Conservation (phyloP, 2,888 invertebrate species). For the Cheilosia scutellata region DNA sequence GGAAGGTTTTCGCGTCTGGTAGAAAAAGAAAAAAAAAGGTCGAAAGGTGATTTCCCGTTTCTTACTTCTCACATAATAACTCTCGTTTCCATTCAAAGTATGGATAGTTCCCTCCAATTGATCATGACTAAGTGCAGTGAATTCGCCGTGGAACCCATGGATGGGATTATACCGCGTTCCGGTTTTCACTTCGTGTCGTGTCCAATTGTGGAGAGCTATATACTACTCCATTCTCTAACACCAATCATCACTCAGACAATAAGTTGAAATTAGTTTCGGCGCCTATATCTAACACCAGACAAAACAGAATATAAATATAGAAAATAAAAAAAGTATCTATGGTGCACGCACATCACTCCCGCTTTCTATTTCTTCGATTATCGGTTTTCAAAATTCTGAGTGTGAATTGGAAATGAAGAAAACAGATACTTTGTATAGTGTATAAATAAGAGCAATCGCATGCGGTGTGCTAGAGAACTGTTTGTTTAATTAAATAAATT, state of each 20-base stretch:
- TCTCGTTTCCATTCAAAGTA: no score
- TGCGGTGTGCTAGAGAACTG: slow-evolving; percentile 51
- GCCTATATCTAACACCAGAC: slow-evolving; percentile 42
- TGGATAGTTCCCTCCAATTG: not conserved
- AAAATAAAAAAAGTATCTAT: slow-evolving; percentile 36
- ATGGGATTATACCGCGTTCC: slow-evolving; percentile 14
- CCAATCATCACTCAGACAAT: slow-evolving; percentile 16
- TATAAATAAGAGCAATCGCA: slow-evolving; percentile 24
- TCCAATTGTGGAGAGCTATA: not conserved
- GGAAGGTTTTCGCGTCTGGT: slow-evolving; percentile 10
- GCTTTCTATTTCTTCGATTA: slow-evolving; percentile 45
- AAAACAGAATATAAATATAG: slow-evolving; percentile 42
- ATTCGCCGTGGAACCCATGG: slow-evolving; percentile 6
- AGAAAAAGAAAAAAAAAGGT: slow-evolving; percentile 8
- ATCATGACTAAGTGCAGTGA: slow-evolving; percentile 8
- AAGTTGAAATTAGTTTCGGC: slow-evolving; percentile 55
- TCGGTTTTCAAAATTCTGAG: slow-evolving; percentile 8
- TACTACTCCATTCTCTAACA: not conserved
- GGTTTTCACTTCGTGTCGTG: not conserved
- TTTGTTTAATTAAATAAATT: slow-evolving; percentile 75
- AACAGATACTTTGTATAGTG: slow-evolving; percentile 3
- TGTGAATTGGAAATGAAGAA: not conserved
- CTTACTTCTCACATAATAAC: slow-evolving; percentile 20
- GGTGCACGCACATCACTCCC: slow-evolving; percentile 34
- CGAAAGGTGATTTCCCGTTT: slow-evolving; percentile 27